Evolutionary conservation across 2,797 vertebrate genomes (phyloP).

Genomic region (Scolopax rusticola): DNA sequence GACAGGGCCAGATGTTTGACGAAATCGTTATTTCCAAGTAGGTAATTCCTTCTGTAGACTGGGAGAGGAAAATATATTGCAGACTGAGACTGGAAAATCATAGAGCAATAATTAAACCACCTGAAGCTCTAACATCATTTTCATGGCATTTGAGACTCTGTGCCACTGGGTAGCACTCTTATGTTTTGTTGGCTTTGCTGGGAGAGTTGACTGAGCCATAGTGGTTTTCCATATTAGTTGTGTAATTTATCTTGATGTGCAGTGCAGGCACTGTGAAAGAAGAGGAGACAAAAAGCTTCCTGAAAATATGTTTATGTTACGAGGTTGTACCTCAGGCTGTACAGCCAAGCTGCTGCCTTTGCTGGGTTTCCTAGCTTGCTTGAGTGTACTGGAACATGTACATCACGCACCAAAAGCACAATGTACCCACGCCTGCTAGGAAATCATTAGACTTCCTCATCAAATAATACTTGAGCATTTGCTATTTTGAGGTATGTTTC

Average conservation of each 20-base stretch:
- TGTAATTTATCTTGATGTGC: neutral
- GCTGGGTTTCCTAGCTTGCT: neutral
- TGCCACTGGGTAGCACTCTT: neutral
- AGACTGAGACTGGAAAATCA: neutral
- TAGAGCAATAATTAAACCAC: neutral
- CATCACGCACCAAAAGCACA: neutral
- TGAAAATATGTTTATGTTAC: neutral
- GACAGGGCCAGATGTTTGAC: neutral
- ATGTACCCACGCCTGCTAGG: neutral
- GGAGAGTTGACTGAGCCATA: neutral
- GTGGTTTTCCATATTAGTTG: neutral
- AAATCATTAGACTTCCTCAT: neutral
- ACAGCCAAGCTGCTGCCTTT: neutral
- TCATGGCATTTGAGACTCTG: neutral
- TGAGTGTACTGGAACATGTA: neutral
- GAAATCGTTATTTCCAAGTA: neutral
- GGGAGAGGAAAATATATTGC: neutral
- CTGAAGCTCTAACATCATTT: neutral
- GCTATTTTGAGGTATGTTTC: neutral
- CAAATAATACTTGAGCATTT: neutral
- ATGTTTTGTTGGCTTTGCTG: neutral
- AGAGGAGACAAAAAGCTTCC: constrained; percentile 31
- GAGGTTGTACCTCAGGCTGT: neutral
- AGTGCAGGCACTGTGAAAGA: neutral
- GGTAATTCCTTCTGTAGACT: neutral